phyloP scores from a whole-genome alignment of 1,140 invertebrate genomes.

The Leptinotarsa undecemlineata region DNA sequence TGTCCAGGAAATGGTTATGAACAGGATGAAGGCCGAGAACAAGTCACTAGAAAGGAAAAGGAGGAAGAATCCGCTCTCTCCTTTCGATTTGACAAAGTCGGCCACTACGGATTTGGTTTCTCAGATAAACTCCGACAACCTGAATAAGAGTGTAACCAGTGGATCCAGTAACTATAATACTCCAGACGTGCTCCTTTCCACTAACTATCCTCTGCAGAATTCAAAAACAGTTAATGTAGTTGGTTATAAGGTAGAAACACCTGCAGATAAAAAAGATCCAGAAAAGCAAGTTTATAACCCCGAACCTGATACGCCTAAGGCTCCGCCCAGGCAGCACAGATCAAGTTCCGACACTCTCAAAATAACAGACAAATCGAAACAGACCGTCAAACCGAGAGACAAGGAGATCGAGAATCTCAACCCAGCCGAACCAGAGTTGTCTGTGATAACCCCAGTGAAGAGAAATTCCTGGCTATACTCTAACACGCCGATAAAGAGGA shows the following conservation, averaged over 20 bases:
- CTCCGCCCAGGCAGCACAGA: constrained; percentile 36
- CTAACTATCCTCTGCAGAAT: constrained; percentile 38
- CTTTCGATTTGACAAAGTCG: constrained; percentile 48
- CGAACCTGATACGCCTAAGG: constrained; percentile 56
- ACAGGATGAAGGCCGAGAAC: constrained; percentile 71
- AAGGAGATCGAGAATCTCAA: constrained; percentile 70
- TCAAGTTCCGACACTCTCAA: constrained; percentile 51
- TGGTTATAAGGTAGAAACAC: constrained; percentile 20
- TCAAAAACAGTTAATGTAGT: constrained; percentile 34
- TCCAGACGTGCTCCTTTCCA: constrained; percentile 48
- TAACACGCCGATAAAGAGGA: background rate
- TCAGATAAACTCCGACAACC: constrained; percentile 36
- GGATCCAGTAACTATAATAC: constrained; percentile 38
- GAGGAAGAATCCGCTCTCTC: constrained; percentile 41
- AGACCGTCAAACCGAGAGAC: constrained; percentile 65
- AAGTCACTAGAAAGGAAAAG: constrained; percentile 56
- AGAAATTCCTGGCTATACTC: constrained; percentile 39
- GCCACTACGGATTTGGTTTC: constrained; percentile 44
- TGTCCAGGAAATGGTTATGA: constrained; percentile 76
- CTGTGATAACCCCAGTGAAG: constrained; percentile 40
- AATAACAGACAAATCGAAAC: constrained; percentile 43
- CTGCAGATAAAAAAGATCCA: background rate
- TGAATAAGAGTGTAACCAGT: constrained; percentile 19
- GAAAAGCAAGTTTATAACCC: background rate
- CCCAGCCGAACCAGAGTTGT: background rate